Base-by-base conservation (phyloP, 1,140 invertebrate genomes). In the Ditylenchus dipsaci region DNA sequence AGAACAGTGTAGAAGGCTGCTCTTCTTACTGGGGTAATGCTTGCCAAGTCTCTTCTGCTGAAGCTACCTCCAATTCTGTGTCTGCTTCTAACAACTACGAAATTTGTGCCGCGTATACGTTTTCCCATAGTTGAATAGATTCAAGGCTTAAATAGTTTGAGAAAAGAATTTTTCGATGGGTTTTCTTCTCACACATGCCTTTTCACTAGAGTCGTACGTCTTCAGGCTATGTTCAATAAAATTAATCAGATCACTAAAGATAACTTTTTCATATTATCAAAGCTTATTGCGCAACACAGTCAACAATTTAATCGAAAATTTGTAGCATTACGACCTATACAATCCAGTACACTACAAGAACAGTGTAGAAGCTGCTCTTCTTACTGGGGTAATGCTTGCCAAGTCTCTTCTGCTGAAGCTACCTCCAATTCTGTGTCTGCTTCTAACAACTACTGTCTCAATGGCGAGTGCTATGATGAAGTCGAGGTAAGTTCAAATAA, bases 381-480 rank as follows among this genome's bases (percentile, higher is more conserved):
- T 26, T 63, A 76, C 23, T 81, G 75, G 73, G 79, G 75, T 27
- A 26, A 62, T 45, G 72, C 70, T 9, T 80, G 78, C 67, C 76
- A 21, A 68, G 58, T 29, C 66, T 68, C 62, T 65, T 17, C 49
- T 21, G 23, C 49, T 21, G 49, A 26, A 7, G 49, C 49, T 21
- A 7, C 49, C 23, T 53, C 49, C 3, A 19, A 53, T 19, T 45
- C 27, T 19, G 3, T 19, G 23, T 53, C 49, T 26, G 23, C 23
- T 19, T 53, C 49, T 8, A 21, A 19, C n/a, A 53, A 26, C 49
- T 53, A 66, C 43, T 80, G 78, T 63, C 60, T 72, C 19, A 70
- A 79, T 65, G 81, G 80, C 42, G 81, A 83, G 30, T 82, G 80
- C 43, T 80, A 68, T 63, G 76, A 72, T 19, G 73, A 83, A 30